Conservation (phyloP, 2,113 vertebrate species). For the Tachysurus vachellii region DNA sequence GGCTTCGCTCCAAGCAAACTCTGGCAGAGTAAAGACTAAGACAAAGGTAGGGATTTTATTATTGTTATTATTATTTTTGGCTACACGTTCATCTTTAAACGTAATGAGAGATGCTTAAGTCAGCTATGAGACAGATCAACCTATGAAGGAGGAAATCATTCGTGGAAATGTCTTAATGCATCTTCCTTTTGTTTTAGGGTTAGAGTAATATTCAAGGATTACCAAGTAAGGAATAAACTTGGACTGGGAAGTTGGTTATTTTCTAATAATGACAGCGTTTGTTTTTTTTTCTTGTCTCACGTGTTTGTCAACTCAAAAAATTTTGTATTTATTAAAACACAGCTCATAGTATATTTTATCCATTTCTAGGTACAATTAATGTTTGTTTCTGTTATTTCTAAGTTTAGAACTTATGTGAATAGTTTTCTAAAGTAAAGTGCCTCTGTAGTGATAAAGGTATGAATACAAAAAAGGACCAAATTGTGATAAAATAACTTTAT, state of each 20-base stretch:
- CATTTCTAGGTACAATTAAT: background rate
- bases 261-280: background rate
- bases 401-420: background rate
- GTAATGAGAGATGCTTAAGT: background rate
- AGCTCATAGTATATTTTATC: background rate
- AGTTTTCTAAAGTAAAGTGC: background rate
- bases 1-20: background rate
- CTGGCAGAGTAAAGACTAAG: background rate
- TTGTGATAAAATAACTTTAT: slow-evolving; percentile 77
- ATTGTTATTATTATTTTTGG: background rate
- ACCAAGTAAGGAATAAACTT: background rate
- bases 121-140: background rate
- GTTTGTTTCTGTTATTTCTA: background rate
- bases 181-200: background rate
- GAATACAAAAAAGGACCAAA: background rate
- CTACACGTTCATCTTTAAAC: background rate
- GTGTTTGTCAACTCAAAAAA: background rate
- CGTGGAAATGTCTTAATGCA: background rate
- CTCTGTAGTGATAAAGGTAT: too few relatives aligned
- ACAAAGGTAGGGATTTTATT: background rate
- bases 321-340: background rate
- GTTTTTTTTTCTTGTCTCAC: too few relatives aligned
- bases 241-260: background rate
- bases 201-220: background rate
- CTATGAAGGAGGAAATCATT: background rate